These are phyloP conservation scores for Euspilapteryx auroguttella DNA, from an alignment of 2,888 invertebrate genomes.

Conservation along the genomic window DNA sequence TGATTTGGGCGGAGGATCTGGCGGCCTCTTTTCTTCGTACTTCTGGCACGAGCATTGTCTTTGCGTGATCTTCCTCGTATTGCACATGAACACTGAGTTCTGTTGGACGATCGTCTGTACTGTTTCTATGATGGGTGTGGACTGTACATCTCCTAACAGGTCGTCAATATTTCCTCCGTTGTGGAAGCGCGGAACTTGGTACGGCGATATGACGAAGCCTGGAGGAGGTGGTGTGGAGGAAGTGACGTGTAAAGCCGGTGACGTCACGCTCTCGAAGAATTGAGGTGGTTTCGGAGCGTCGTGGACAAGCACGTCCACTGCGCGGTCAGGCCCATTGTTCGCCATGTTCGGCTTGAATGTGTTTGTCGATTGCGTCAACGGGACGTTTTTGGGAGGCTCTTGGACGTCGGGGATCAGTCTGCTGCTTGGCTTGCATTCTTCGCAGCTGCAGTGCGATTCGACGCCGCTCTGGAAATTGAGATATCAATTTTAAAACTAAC, in stretches of 20 bases:
- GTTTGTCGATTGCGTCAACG: slow-evolving; percentile 5
- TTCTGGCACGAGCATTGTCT: slow-evolving; percentile 43
- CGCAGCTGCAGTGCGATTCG: slow-evolving; percentile 46
- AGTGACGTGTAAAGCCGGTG: slow-evolving; percentile 32
- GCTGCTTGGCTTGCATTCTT: slow-evolving; percentile 29
- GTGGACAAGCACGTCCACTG: slow-evolving; percentile 46
- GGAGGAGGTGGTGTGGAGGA: slow-evolving; percentile 29
- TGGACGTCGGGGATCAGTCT: slow-evolving; percentile 11
- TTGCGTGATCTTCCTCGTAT: slow-evolving; percentile 40
- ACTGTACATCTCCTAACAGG: slow-evolving; percentile 68
- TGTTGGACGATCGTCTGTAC: slow-evolving; percentile 50
- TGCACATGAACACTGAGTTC: slow-evolving; percentile 54
- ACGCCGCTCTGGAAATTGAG: slow-evolving; percentile 37
- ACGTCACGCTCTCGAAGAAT: slow-evolving; percentile 44
- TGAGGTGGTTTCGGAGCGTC: slow-evolving; percentile 41
- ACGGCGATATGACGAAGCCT: slow-evolving; percentile 41
- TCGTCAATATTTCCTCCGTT: slow-evolving; percentile 70
- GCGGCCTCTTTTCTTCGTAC: neutral
- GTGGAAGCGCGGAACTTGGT: slow-evolving; percentile 40
- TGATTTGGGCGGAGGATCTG: slow-evolving; percentile 9
- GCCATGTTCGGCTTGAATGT: slow-evolving; percentile 18
- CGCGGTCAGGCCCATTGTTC: slow-evolving; percentile 30
- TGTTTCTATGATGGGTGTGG: slow-evolving; percentile 38
- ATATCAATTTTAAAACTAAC: no score
- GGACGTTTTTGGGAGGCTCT: slow-evolving; percentile 13